Percentiles rank a stretch among this genome's conserved stretches.
phyloP scores from a whole-genome alignment of 2,888 invertebrate species.

The Erebia palarica region DNA sequence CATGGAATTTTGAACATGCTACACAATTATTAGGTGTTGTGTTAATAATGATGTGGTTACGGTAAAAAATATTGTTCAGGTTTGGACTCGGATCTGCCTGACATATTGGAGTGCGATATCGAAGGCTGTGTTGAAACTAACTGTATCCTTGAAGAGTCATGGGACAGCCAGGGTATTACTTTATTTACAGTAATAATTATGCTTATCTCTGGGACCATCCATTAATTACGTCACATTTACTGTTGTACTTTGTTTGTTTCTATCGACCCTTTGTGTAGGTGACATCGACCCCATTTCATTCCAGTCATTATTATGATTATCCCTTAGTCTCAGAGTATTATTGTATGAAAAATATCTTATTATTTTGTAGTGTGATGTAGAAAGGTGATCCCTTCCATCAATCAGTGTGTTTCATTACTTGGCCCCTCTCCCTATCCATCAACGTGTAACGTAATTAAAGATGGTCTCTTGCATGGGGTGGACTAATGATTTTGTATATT shows the following conservation, averaged over 20 bases:
- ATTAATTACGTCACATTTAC: constrained; percentile 6
- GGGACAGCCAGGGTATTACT: constrained; percentile 77
- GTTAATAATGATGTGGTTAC: constrained; percentile 44
- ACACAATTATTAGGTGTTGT: constrained; percentile 10
- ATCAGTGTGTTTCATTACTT: not conserved
- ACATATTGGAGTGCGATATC: constrained; percentile 77
- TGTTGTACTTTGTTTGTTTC: not conserved
- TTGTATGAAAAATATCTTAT: no score
- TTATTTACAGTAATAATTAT: constrained; percentile 45
- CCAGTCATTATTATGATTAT: no score
- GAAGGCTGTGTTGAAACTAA: constrained; percentile 75
- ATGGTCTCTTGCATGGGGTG: constrained; percentile 60
- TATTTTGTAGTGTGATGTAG: not conserved
- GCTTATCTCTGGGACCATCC: constrained; percentile 43
- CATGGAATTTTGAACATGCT: constrained; percentile 37
- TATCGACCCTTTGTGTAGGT: not conserved
- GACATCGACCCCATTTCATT: no score
- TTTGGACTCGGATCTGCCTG: constrained; percentile 76
- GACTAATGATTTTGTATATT: constrained; percentile 45
- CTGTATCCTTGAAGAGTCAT: constrained; percentile 81
- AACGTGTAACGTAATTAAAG: constrained; percentile 43
- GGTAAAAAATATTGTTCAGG: constrained; percentile 68
- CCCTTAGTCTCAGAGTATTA: no score
- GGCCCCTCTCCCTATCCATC: not conserved
- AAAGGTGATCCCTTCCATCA: not conserved